These are phyloP conservation scores for Leptura quadrifasciata DNA, from an alignment of 2,888 invertebrate species.

Conservation along the genomic window DNA sequence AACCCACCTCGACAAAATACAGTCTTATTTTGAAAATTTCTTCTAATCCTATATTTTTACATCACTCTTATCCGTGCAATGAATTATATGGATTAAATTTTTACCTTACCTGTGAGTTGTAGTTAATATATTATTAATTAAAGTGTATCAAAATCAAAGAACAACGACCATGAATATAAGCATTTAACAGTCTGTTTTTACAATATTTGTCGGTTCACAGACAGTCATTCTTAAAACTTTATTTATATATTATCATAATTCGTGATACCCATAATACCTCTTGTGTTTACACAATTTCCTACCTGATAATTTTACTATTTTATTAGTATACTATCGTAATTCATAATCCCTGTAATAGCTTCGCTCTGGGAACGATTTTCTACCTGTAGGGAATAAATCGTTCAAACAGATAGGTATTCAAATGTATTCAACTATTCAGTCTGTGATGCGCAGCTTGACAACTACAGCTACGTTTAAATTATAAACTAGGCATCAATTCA, in stretches of 20 bases:
- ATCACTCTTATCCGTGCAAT: too few relatives aligned
- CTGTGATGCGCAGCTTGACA: not conserved
- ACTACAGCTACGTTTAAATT: not conserved
- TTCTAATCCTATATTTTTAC: too few relatives aligned
- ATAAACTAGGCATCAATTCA: not conserved
- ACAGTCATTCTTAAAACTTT: not conserved
- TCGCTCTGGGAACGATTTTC: not conserved
- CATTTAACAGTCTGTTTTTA: not conserved
- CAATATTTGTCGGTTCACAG: not conserved
- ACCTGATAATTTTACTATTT: not conserved
- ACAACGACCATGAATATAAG: not conserved
- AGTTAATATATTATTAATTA: not conserved
- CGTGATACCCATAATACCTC: not conserved
- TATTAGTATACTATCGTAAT: not conserved
- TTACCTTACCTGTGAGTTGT: too few relatives aligned
- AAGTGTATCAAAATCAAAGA: not conserved
- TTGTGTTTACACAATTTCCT: not conserved
- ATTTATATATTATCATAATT: not conserved
- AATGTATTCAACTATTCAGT: slow-evolving; percentile 4
- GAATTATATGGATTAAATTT: too few relatives aligned
- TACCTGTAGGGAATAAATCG: not conserved
- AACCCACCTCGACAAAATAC: too few relatives aligned
- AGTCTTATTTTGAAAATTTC: too few relatives aligned
- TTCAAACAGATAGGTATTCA: not conserved
- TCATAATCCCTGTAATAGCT: not conserved